A percentile compares a stretch with the other conserved stretches of the same genome.
Evolutionary conservation across 2,888 invertebrate genomes (phyloP).

Genomic region (Helleia helle): DNA sequence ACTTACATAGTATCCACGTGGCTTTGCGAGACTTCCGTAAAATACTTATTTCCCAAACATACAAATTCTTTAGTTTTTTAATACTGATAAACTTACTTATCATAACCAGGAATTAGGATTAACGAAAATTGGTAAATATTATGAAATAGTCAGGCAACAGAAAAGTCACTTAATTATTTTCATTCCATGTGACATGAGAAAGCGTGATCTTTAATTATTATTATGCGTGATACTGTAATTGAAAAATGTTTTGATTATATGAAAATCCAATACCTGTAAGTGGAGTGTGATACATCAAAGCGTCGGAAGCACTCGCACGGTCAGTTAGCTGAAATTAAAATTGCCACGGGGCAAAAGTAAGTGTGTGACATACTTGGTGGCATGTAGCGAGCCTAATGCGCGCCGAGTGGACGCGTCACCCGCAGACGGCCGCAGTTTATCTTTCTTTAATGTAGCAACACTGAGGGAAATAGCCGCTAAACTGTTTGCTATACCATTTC

Average conservation of each 20-base stretch:
- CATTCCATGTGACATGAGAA: no score
- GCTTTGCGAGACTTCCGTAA: no score
- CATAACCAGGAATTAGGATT: no score
- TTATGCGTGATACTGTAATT: neutral
- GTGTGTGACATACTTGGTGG: constrained; percentile 62
- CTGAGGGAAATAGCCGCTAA: constrained; percentile 49
- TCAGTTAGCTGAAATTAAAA: constrained; percentile 66
- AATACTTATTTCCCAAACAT: no score
- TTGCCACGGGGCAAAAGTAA: constrained; percentile 63
- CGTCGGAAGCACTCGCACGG: constrained; percentile 43
- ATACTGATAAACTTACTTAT: no score
- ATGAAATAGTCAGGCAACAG: no score
- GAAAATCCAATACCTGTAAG: constrained; percentile 37
- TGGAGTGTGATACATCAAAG: constrained; percentile 54
- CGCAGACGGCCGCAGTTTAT: constrained; percentile 61
- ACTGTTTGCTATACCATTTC: constrained; percentile 58
- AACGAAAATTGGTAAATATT: no score
- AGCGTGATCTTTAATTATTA: no score
- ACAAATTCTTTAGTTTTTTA: no score
- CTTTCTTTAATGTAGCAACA: constrained; percentile 59
- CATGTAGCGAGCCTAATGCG: constrained; percentile 66
- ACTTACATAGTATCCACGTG: no score
- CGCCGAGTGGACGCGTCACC: constrained; percentile 63
- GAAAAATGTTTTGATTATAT: neutral
- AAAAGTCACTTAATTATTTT: no score